These are phyloP conservation scores for Andrena camellia DNA, from an alignment of 2,888 invertebrate species.

Conservation along the genomic window DNA sequence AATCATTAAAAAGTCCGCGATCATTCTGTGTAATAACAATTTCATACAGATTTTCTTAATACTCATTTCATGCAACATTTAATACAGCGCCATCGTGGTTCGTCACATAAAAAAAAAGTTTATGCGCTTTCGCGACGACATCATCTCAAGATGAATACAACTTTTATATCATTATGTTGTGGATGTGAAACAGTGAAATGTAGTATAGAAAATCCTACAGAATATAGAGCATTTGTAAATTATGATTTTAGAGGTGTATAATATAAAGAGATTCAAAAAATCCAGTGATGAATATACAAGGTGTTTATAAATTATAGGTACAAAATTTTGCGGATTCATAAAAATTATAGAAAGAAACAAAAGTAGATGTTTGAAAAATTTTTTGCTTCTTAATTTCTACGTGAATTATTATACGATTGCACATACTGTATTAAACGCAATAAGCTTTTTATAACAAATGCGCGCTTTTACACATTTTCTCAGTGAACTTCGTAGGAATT, in stretches of 20 bases:
- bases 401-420: too few species aligned
- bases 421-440: too few species aligned
- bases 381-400: too few species aligned
- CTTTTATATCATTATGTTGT: not conserved
- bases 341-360: not conserved
- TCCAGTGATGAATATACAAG: not conserved
- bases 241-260: not conserved
- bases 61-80: constrained; percentile 79
- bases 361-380: too few species aligned
- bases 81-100: constrained; percentile 73
- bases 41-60: constrained; percentile 71
- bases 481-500: too few species aligned
- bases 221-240: not conserved
- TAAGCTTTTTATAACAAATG: too few species aligned
- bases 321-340: not conserved
- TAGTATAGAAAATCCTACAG: not conserved
- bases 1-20: constrained; percentile 30
- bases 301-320: not conserved
- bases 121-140: not conserved
- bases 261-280: too few species aligned
- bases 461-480: too few species aligned
- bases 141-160: too few species aligned
- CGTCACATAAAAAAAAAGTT: constrained; percentile 33
- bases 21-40: constrained; percentile 66
- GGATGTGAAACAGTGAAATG: not conserved